A percentile compares a stretch with the other conserved stretches of the same genome.
Evolutionary conservation across 2,113 vertebrate species (phyloP).

Genomic region (Corynorhinus townsendii): DNA sequence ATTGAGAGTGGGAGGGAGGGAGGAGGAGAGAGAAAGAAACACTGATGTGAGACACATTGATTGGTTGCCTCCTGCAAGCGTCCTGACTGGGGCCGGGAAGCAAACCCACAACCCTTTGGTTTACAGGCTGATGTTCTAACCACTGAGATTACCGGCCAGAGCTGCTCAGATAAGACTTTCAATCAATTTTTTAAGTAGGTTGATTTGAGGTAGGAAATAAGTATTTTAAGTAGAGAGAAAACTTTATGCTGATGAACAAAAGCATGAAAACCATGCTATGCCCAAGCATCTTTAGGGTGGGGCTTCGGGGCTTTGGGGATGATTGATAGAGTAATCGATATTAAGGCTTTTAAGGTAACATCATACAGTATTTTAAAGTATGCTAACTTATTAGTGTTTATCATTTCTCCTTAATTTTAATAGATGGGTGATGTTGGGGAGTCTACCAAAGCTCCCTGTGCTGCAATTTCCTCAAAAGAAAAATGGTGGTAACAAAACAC

Average conservation of each 20-base stretch:
- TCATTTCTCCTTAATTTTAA: neutral
- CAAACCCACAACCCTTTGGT: too few species aligned
- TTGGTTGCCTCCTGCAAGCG: too few species aligned
- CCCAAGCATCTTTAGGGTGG: neutral
- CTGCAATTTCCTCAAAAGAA: neutral
- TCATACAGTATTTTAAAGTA: neutral
- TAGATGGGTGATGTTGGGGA: neutral
- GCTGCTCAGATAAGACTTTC: slow-evolving; percentile 63
- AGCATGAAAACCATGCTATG: neutral
- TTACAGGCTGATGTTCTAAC: too few species aligned
- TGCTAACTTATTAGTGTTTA: neutral
- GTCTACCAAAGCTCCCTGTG: neutral
- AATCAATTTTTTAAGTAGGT: neutral
- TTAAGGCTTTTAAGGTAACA: neutral
- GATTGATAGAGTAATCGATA: neutral
- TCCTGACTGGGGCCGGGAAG: too few species aligned
- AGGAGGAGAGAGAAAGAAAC: too few species aligned
- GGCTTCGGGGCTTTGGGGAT: too few species aligned
- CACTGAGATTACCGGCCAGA: too few species aligned
- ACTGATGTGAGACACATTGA: too few species aligned
- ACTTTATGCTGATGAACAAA: neutral
- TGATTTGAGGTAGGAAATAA: neutral
- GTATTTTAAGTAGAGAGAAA: neutral
- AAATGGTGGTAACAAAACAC: neutral
- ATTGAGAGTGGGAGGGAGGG: too few species aligned